phyloP scores from a whole-genome alignment of 2,113 vertebrate species.

The Periophthalmodon schlosseri region DNA sequence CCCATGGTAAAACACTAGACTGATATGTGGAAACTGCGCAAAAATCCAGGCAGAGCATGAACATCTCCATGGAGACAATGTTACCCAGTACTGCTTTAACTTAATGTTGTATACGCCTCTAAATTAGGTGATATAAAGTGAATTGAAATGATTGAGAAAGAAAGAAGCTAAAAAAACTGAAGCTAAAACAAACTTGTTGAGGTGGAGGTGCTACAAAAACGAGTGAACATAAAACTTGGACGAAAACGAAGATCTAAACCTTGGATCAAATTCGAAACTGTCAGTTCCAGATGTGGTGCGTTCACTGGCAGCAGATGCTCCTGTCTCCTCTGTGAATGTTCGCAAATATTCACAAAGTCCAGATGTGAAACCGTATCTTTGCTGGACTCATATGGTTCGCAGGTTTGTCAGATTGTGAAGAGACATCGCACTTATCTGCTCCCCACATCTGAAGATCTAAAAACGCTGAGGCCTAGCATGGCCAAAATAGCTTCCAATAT shows the following conservation, averaged over 20 bases:
- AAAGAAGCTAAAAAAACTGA: too few relatives aligned
- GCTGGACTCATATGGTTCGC: conserved; percentile 65
- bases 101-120: too few relatives aligned
- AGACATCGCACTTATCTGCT: conserved; percentile 64
- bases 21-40: too few relatives aligned
- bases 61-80: too few relatives aligned
- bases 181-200: too few relatives aligned
- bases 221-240: not conserved
- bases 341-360: conserved; percentile 21
- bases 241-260: not conserved
- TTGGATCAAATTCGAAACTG: not conserved
- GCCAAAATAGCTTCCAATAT: conserved; percentile 67
- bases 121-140: too few relatives aligned
- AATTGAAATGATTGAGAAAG: too few relatives aligned
- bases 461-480: conserved; percentile 49
- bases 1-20: too few relatives aligned
- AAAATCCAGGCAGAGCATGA: too few relatives aligned
- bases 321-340: conserved; percentile 1
- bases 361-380: conserved; percentile 36
- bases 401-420: conserved; percentile 67
- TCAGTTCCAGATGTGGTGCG: not conserved
- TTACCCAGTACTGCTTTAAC: too few relatives aligned
- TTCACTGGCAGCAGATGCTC: conserved; percentile 1
- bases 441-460: conserved; percentile 70
- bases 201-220: not conserved